Evolutionary conservation across 2,113 vertebrate species (phyloP).

Genomic region (Polypterus senegalus): DNA sequence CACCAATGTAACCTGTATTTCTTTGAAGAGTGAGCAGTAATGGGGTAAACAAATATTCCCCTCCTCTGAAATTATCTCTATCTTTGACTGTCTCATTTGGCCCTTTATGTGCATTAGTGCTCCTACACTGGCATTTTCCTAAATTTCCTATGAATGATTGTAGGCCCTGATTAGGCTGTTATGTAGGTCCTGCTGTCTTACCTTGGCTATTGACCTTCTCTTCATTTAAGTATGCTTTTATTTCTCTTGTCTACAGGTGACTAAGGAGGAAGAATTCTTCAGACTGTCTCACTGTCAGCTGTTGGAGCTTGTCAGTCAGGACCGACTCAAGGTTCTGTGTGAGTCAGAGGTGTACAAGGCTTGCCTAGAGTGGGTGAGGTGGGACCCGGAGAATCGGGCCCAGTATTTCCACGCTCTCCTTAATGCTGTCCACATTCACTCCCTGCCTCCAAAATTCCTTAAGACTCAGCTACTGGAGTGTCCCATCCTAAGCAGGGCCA

Average conservation of each 20-base stretch:
- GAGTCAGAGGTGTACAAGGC: slow-evolving; percentile 69
- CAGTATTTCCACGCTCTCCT: slow-evolving; percentile 64
- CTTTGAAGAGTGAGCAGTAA: too few species aligned
- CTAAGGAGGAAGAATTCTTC: slow-evolving; percentile 64
- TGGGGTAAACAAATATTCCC: too few species aligned
- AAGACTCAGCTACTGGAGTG: slow-evolving; percentile 59
- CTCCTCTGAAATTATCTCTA: too few species aligned
- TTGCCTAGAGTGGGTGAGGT: slow-evolving; percentile 62
- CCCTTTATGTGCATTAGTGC: too few species aligned
- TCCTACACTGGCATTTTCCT: too few species aligned
- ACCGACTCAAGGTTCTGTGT: slow-evolving; percentile 63
- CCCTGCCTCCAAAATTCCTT: slow-evolving; percentile 61
- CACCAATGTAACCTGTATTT: too few species aligned
- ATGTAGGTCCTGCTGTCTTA: too few species aligned
- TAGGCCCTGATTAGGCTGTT: too few species aligned
- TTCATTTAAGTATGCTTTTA: not conserved
- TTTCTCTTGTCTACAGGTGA: slow-evolving; percentile 40
- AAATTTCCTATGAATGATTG: too few species aligned
- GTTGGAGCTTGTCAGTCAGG: slow-evolving; percentile 62
- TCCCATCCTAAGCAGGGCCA: slow-evolving; percentile 63
- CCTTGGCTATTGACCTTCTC: too few species aligned
- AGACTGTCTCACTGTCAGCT: slow-evolving; percentile 63
- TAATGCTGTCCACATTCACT: slow-evolving; percentile 60
- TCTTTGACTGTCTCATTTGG: too few species aligned
- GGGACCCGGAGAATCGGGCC: slow-evolving; percentile 47